Evolutionary conservation across 2,888 invertebrate species (phyloP), one percentile per base, ranked within the genome.

Genomic region (Synanthedon formicaeformis): DNA sequence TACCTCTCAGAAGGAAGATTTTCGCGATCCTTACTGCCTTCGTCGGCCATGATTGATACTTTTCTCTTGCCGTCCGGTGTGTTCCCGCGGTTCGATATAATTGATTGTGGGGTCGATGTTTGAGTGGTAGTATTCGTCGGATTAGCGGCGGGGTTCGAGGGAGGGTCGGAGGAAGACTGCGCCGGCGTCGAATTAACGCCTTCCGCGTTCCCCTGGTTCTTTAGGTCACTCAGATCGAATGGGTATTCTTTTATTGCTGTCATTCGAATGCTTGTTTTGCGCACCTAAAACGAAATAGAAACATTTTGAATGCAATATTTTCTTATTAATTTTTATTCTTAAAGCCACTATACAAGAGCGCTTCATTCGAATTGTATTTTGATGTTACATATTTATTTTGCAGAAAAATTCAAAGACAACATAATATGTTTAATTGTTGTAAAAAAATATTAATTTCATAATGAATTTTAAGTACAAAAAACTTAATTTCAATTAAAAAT

Each of bases 1-100:
- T 86, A 90, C 81, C 89, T 89, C 66, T 93, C 92, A 55, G 90
- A 92, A 1, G 89, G 91, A 52, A 87, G 79, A 73, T 92, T 92
- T 67, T 92, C 92, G 56, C 92, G 88, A 50, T 90, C 91, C 57
- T 89, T 88, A 60, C 88, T 87, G 13, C 71, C 73, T 60, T 71
- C 89, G 67, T 91, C 90, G 4, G 91, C 88, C 75, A 89, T 90
- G 57, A 91, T 91, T 64, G 91, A 91, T 12, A 92, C 91, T 71
- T 90, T 89, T 55, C 91, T 80, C 58, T 89, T 90, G 52, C 89
- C 89, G 58, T 82, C 81, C 11, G 69, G 65, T 4, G 70, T 66
- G 13, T 72, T 61, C 0, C 62, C 61, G 2, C 53, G 54, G 45
- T 51, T 40, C 34, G 58, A 50, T 14, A 56, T 52, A 14, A 56